Conservation (phyloP, 2,113 vertebrate genomes). For the Sapayoa aenigma region DNA sequence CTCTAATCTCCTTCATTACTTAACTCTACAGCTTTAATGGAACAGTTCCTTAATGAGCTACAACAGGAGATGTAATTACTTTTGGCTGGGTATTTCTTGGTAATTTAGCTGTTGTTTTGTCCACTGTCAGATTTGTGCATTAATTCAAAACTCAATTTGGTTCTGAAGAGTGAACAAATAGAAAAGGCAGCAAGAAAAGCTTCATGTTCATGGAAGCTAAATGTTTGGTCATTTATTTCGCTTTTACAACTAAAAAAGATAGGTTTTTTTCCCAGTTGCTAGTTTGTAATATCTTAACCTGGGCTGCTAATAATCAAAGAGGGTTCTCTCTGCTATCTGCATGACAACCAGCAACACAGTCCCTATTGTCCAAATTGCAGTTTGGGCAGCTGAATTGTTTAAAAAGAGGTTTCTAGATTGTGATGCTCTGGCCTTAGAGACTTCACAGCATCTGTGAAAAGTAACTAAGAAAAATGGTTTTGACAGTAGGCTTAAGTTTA, state of each 20-base stretch:
- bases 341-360: neutral
- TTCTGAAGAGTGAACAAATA: neutral
- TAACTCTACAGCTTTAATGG: constrained; percentile 9
- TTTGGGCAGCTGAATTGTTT: neutral
- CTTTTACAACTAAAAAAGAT: neutral
- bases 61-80: neutral
- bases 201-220: neutral
- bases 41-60: constrained; percentile 16
- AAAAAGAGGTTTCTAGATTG: neutral
- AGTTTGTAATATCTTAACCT: neutral
- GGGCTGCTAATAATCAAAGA: neutral
- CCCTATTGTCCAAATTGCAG: neutral
- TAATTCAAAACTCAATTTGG: neutral
- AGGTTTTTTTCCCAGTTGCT: neutral
- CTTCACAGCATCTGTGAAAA: neutral
- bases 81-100: constrained; percentile 1
- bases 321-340: neutral
- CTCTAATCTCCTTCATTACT: constrained; percentile 37
- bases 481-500: neutral
- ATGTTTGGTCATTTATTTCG: neutral
- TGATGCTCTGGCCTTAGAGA: neutral
- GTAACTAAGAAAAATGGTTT: neutral
- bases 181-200: neutral
- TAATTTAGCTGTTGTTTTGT: constrained; percentile 14
- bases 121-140: constrained; percentile 17